Base-by-base conservation (phyloP, 2,797 vertebrate genomes). In the Argya squamiceps region DNA sequence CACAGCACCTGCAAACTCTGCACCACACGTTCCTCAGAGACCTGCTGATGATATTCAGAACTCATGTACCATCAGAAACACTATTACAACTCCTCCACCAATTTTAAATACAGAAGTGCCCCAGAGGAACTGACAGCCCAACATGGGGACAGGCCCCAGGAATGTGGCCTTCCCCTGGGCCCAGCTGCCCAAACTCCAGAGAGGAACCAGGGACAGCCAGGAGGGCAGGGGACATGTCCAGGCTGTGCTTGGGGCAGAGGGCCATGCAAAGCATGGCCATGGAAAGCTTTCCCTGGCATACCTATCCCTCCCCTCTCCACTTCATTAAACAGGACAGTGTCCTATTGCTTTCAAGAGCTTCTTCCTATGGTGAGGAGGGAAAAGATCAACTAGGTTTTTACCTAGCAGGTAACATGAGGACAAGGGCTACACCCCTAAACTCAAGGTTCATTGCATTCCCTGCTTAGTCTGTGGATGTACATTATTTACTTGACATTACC, bases 181-280 rank as follows among this genome's bases (percentile, higher is more conserved):
- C 18, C 15, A 36, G 55, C 32, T 29, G 41, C 39, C 10, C 53
- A 29, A 36, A 41, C 5, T 12, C 21, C 2, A 10, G 29, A 18
- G 47, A 34, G 36, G 30, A 44, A 32, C 12, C 2, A 0, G 34
- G 49, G 20, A 32, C 19, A 67, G 32, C 30, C 9, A 29, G 71
- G 12, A 11, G 41, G 17, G 23, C 55, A 23, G 22, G 6, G 2
- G 20, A 12, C 1, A 2, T 0, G 6, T 4, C 3, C 26, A 5
- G 15, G 30, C 20, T 37, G 16, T 32, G 30, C n/a, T 20, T 32
- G 34, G 30, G 55, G 7, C 34, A 1, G 6, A 43, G 26, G 11
- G 34, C 27, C 27, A 41, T 0, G 4, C 34, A 12, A 15, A 65
- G 6, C 0, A 2, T 1, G 6, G 6, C 0, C 0, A 3, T 1